phyloP scores from a whole-genome alignment of 2,888 invertebrate species.

The Aspidapion aeneum region DNA sequence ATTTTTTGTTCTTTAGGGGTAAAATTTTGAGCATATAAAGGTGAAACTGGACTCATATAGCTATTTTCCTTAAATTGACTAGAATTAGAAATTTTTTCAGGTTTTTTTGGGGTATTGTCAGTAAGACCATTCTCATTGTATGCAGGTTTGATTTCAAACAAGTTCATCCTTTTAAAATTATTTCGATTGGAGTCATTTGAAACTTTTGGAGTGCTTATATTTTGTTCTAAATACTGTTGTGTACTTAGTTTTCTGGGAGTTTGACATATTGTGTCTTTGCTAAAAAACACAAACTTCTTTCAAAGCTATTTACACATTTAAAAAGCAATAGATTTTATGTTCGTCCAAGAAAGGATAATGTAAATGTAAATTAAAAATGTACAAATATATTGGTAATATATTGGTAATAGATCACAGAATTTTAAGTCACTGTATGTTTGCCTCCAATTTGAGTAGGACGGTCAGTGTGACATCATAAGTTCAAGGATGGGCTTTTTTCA shows the following conservation, averaged over 20 bases:
- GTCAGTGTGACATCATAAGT: no score
- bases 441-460: no score
- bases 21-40: constrained; percentile 33
- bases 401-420: no score
- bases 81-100: constrained; percentile 1
- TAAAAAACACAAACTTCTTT: constrained; percentile 16
- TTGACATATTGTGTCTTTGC: constrained; percentile 16
- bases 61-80: constrained; percentile 6
- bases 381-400: no score
- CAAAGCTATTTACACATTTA: neutral
- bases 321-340: no score
- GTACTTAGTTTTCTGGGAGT: constrained; percentile 19
- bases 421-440: no score
- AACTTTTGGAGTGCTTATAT: constrained; percentile 31
- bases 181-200: constrained; percentile 3
- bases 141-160: neutral
- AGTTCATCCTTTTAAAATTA: neutral
- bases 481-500: no score
- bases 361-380: no score
- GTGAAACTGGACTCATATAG: constrained; percentile 38
- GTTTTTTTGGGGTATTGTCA: constrained; percentile 1
- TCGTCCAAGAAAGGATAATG: no score
- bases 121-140: neutral
- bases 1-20: constrained; percentile 27
- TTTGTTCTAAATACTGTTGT: constrained; percentile 10